Percentiles rank a stretch among this genome's conserved stretches.
These are phyloP conservation scores for Simalia tracyae DNA, from an alignment of 2,797 vertebrate genomes.

Conservation along the genomic window DNA sequence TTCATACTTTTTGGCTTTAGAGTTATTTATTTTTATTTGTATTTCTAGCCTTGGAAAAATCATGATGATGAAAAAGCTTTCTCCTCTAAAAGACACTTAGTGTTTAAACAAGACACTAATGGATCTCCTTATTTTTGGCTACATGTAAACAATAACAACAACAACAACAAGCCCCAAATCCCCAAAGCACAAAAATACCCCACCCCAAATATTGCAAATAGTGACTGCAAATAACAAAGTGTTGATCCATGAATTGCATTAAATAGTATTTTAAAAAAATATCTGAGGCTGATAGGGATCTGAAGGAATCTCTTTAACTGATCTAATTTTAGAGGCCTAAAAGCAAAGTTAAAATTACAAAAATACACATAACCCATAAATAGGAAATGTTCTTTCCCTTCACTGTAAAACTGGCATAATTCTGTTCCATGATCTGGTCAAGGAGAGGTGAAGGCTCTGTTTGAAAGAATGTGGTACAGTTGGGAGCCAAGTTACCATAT, in stretches of 20 bases:
- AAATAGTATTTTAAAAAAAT: conserved; percentile 44
- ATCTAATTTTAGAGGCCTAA: conserved; percentile 58
- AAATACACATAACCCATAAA: conserved; percentile 15
- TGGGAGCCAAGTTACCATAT: conserved; percentile 52
- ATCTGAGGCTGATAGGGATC: conserved; percentile 40
- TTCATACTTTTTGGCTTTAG: conserved; percentile 59
- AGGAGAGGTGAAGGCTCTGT: conserved; percentile 54
- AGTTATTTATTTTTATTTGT: conserved; percentile 51
- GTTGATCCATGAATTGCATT: conserved; percentile 56
- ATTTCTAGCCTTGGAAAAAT: conserved; percentile 61
- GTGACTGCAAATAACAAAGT: conserved; percentile 52
- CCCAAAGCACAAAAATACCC: conserved; percentile 43
- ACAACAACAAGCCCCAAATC: conserved; percentile 60
- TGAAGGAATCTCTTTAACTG: conserved; percentile 53
- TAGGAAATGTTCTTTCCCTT: conserved; percentile 32
- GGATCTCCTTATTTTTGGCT: conserved; percentile 68
- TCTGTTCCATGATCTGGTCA: conserved; percentile 47
- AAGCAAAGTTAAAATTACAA: conserved; percentile 60
- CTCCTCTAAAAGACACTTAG: conserved; percentile 66
- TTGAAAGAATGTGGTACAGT: conserved; percentile 56
- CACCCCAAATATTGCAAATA: conserved; percentile 59
- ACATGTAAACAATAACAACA: conserved; percentile 46
- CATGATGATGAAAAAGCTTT: conserved; percentile 60
- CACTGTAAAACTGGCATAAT: conserved; percentile 42
- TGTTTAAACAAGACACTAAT: conserved; percentile 68